Conservation (phyloP, 2,888 invertebrate genomes). For the Microctonus hyperodae region DNA sequence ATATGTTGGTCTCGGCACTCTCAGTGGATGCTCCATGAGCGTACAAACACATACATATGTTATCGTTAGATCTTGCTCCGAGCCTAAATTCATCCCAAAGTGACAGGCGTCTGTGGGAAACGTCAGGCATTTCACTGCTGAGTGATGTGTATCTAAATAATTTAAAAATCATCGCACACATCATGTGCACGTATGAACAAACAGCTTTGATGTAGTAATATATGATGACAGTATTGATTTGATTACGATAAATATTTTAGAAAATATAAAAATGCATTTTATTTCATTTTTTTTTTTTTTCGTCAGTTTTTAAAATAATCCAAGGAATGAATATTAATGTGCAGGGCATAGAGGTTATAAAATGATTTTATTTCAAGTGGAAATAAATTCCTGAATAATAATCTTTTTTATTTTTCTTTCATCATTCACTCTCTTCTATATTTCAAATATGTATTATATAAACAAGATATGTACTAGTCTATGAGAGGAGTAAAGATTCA, state of each 20-base stretch:
- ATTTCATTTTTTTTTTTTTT: neutral
- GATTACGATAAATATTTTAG: neutral
- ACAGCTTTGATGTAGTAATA: neutral
- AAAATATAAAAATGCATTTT: neutral
- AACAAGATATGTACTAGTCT: neutral
- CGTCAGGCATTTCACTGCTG: slow-evolving; percentile 20
- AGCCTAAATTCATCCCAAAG: neutral
- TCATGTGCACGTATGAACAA: neutral
- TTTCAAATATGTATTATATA: neutral
- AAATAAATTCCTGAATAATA: too few species aligned
- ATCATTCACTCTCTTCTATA: neutral
- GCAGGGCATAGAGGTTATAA: slow-evolving; percentile 42
- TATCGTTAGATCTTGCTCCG: neutral
- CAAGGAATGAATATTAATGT: slow-evolving; percentile 27
- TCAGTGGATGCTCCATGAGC: neutral
- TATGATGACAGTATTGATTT: neutral
- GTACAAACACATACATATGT: neutral
- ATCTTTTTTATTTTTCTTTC: slow-evolving; percentile 20
- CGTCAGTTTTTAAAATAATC: too few species aligned
- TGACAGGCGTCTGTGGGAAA: slow-evolving; percentile 23
- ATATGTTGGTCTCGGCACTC: slow-evolving; percentile 52
- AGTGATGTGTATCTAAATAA: slow-evolving; percentile 28
- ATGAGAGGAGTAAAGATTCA: slow-evolving; percentile 8
- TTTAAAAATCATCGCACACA: neutral
- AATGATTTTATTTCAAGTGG: slow-evolving; percentile 43